Evolutionary conservation across 2,797 vertebrate species (phyloP).

Genomic region (Toxotes lorentzi): DNA sequence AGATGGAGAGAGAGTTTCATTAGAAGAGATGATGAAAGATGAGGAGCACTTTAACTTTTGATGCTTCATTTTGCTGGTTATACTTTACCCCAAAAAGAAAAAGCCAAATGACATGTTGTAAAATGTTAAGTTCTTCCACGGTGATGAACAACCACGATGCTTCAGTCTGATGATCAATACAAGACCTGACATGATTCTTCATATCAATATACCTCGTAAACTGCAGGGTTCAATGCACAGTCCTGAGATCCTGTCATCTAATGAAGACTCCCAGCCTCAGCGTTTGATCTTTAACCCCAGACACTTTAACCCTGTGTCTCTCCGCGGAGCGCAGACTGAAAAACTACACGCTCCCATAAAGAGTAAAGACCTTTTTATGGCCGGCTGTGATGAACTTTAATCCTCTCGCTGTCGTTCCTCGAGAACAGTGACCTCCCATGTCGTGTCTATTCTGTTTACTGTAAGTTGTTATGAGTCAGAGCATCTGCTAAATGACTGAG

Average conservation of each 20-base stretch:
- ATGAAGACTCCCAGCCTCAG: slow-evolving; percentile 22
- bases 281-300: slow-evolving; percentile 41
- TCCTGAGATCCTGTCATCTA: slow-evolving; percentile 41
- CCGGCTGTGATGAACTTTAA: slow-evolving; percentile 34
- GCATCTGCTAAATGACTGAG: slow-evolving; percentile 38
- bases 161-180: no score
- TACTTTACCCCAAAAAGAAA: no score
- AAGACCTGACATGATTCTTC: not conserved
- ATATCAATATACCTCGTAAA: not conserved
- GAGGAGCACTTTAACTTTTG: no score
- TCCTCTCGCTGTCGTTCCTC: slow-evolving; percentile 17
- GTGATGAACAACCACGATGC: no score
- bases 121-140: no score
- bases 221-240: slow-evolving; percentile 13
- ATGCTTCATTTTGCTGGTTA: no score
- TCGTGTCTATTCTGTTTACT: slow-evolving; percentile 35
- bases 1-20: not conserved
- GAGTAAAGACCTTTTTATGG: slow-evolving; percentile 44
- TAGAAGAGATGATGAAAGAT: no score
- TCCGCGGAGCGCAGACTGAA: slow-evolving; percentile 7
- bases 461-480: slow-evolving; percentile 40
- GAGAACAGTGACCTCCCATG: slow-evolving; percentile 30
- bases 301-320: slow-evolving; percentile 6
- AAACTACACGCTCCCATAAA: slow-evolving; percentile 29
- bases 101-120: no score